phyloP scores from a whole-genome alignment of 2,888 invertebrate species.

The Venusia cambrica region DNA sequence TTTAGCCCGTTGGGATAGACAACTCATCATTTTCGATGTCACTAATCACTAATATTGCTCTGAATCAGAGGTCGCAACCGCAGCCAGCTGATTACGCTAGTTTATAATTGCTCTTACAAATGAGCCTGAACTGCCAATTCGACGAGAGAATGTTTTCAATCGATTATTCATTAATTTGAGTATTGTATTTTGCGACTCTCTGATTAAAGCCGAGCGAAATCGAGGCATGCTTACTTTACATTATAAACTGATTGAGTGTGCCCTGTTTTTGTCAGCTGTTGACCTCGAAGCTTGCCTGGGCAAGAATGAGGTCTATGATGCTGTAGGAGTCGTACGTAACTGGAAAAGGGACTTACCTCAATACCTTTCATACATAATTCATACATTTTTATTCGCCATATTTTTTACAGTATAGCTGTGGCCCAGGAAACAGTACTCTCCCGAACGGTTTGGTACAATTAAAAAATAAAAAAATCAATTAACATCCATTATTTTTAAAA shows the following conservation, averaged over 20 bases:
- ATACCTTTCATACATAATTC: too few species aligned
- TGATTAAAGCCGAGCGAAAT: slow-evolving; percentile 53
- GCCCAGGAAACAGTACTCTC: too few species aligned
- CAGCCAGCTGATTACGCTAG: slow-evolving; percentile 63
- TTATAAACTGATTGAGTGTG: neutral
- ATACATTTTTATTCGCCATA: too few species aligned
- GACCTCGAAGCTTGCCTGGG: too few species aligned
- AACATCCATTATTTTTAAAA: too few species aligned
- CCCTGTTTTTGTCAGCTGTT: neutral
- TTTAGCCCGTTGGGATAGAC: slow-evolving; percentile 22
- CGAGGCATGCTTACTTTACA: slow-evolving; percentile 26
- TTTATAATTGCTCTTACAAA: slow-evolving; percentile 77
- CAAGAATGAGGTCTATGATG: too few species aligned
- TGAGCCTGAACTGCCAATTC: slow-evolving; percentile 61
- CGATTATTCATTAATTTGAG: slow-evolving; percentile 74
- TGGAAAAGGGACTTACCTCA: too few species aligned
- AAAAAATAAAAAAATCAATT: too few species aligned
- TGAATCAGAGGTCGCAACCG: slow-evolving; percentile 41
- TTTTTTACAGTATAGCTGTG: too few species aligned
- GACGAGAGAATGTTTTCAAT: slow-evolving; percentile 65
- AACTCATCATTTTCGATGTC: slow-evolving; percentile 30
- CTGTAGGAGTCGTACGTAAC: too few species aligned
- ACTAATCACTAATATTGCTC: slow-evolving; percentile 35
- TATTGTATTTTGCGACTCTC: slow-evolving; percentile 67
- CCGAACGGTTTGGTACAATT: too few species aligned